Evolutionary conservation across 1,140 invertebrate species (phyloP).

Genomic region (Pseudomyrmex sp.): DNA sequence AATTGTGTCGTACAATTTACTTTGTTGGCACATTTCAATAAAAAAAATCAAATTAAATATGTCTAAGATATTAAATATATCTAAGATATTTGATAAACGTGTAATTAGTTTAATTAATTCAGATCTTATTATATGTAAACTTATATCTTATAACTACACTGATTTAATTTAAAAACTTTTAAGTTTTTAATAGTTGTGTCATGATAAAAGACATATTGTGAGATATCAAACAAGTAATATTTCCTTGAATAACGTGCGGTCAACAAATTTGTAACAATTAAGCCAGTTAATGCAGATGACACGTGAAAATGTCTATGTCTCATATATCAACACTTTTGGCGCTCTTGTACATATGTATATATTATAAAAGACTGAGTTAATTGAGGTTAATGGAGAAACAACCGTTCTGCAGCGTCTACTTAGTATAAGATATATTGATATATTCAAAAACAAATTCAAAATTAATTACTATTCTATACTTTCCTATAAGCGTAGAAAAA

Average conservation of each 20-base stretch:
- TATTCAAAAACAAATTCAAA: background rate
- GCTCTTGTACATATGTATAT: background rate
- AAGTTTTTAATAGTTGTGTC: no score
- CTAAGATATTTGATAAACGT: no score
- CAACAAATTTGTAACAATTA: slow-evolving; percentile 66
- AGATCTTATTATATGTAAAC: no score
- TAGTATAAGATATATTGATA: background rate
- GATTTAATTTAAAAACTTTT: no score
- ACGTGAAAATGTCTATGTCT: slow-evolving; percentile 44
- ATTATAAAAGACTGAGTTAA: slow-evolving; percentile 62
- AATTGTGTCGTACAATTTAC: no score
- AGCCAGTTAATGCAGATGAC: slow-evolving; percentile 54
- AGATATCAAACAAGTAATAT: background rate
- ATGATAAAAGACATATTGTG: no score
- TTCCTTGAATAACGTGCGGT: slow-evolving; percentile 38
- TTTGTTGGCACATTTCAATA: no score
- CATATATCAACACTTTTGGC: background rate
- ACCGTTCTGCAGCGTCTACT: slow-evolving; percentile 31
- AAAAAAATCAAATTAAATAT: no score
- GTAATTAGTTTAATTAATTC: no score
- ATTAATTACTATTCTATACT: background rate
- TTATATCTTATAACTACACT: no score
- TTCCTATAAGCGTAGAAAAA: background rate
- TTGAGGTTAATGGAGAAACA: slow-evolving; percentile 59
- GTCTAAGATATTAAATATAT: no score